Base-by-base conservation (phyloP, 2,797 vertebrate species). In the Phylloscopus collybita region DNA sequence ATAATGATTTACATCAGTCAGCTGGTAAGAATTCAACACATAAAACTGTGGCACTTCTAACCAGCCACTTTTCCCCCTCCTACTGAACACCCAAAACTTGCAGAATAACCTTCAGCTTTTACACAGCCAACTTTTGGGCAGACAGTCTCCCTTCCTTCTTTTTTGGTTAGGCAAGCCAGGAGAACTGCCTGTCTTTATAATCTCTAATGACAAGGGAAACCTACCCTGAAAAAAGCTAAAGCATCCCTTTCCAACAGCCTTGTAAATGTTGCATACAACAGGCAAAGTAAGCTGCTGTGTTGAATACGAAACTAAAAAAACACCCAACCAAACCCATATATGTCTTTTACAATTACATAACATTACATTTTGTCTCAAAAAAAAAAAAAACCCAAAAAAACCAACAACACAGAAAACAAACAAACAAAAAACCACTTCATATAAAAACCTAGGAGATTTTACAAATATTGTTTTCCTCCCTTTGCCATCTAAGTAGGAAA, bases 51-150 rank as follows among this genome's bases (percentile, higher is more conserved):
- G 36, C 15, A 69, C 36, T 11, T 71, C 17, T 45, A 49, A 42
- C 6, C 26, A 65, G 44, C 9, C 50, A 42, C 40, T 51, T 12
- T 6, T 3, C 2, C 4, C 2, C 3, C 3, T 22, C 3, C 23
- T 30, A 34, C 4, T 11, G 22, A 70, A 49, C 49, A 40, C 3
- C 1, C 16, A 60, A 71, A 56, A 70, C 30, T 54, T 66, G 34
- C 29, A 72, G 72, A 70, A 66, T 16, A 64, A 40, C 29, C 49
- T 81, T 49, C 23, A 49, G 54, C 36, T 67, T 79, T 49, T 32
- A 56, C 22, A 56, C 22, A 65, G 42, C 11, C 20, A 40, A 30
- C 22, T 40, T 67, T 45, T 18, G 22, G 49, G 88, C 49, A 84
- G 47, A 26, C 16, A 23, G 21, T 8, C 23, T 71, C 30, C 45